A percentile compares a stretch with the other conserved stretches of the same genome.
Conservation (phyloP, 2,888 invertebrate species). For the Oxytorus armatus region DNA sequence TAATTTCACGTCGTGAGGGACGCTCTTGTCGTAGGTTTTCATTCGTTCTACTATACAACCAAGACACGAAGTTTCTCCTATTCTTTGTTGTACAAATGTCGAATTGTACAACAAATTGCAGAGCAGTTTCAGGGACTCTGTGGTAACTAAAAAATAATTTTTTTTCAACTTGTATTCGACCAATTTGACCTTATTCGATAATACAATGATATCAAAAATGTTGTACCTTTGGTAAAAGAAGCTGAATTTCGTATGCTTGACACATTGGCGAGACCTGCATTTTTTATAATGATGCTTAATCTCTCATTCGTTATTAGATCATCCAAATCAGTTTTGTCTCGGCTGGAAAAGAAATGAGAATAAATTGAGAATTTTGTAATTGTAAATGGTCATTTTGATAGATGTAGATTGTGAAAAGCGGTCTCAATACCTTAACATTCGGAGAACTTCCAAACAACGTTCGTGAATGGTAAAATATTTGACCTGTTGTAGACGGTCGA, state of each 20-base stretch:
- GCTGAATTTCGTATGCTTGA: constrained; percentile 83
- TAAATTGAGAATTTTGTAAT: neutral
- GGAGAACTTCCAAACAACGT: constrained; percentile 87
- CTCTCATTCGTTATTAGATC: constrained; percentile 89
- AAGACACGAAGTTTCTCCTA: constrained; percentile 75
- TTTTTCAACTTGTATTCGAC: too few relatives aligned
- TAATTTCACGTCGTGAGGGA: constrained; percentile 90
- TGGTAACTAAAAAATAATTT: constrained; percentile 84
- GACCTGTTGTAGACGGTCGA: constrained; percentile 86
- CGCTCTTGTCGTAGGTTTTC: constrained; percentile 87
- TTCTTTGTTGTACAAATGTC: constrained; percentile 86
- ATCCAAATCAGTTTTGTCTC: constrained; percentile 91
- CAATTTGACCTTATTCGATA: too few relatives aligned
- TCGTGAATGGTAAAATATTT: constrained; percentile 85
- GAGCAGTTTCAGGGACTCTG: constrained; percentile 94
- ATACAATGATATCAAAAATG: constrained; percentile 45
- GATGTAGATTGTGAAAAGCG: neutral
- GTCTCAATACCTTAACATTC: constrained; percentile 88
- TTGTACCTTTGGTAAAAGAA: constrained; percentile 82
- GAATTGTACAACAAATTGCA: constrained; percentile 95
- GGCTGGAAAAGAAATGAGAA: constrained; percentile 84
- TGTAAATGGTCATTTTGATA: neutral
- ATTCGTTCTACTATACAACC: constrained; percentile 89
- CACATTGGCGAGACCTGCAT: constrained; percentile 87
- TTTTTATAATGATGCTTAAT: constrained; percentile 88